Conservation (phyloP, 2,888 invertebrate genomes). For the Yponomeuta malinellus region DNA sequence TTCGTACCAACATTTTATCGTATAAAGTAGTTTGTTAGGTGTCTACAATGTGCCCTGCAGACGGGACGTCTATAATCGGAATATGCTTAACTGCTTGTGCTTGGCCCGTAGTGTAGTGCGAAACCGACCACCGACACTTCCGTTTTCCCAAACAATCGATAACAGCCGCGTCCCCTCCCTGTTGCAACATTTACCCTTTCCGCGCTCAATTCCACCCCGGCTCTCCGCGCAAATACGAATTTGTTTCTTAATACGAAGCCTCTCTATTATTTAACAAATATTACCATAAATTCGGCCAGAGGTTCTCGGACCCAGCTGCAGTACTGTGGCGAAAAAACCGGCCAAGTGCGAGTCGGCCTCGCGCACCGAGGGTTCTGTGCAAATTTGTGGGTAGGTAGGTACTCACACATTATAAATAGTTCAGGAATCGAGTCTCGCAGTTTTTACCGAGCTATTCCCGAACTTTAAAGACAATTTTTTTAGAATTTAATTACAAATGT, state of each 20-base stretch:
- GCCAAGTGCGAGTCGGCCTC: too few relatives aligned
- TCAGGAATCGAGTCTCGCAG: too few relatives aligned
- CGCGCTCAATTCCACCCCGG: conserved; percentile 24
- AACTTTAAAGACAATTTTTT: too few relatives aligned
- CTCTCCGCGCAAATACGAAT: conserved; percentile 33
- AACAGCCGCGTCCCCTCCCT: conserved; percentile 23
- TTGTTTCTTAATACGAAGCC: conserved; percentile 50
- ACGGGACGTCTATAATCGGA: too few relatives aligned
- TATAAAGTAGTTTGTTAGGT: neutral
- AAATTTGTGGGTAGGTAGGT: too few relatives aligned
- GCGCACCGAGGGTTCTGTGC: too few relatives aligned
- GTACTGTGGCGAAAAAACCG: conserved; percentile 16
- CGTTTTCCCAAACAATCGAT: neutral
- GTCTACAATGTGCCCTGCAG: neutral
- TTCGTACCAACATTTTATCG: neutral
- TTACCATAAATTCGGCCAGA: conserved; percentile 39
- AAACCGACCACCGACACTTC: neutral
- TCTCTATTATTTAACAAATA: conserved; percentile 49
- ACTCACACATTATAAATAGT: too few relatives aligned
- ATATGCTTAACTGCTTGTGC: too few relatives aligned
- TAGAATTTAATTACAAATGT: too few relatives aligned
- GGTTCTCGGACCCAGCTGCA: conserved; percentile 22
- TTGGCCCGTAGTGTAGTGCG: neutral
- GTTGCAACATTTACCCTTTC: conserved; percentile 35
- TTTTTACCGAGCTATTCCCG: too few relatives aligned